phyloP scores from a whole-genome alignment of 2,797 vertebrate genomes.

The Mycteria americana region DNA sequence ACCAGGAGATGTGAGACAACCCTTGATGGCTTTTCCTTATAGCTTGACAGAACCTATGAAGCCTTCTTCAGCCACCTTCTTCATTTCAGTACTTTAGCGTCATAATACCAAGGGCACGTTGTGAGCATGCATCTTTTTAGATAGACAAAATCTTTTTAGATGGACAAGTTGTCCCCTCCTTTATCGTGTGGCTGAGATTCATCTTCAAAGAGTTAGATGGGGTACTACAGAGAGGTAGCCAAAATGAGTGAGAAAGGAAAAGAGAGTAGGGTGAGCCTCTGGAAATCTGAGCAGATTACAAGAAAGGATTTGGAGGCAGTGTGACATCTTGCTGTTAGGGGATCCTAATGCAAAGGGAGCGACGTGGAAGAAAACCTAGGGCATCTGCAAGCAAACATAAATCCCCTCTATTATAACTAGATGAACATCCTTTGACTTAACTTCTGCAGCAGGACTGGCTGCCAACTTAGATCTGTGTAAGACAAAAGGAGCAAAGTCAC shows the following conservation, averaged over 20 bases:
- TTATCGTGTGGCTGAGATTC: neutral
- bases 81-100: neutral
- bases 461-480: neutral
- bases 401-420: neutral
- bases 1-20: neutral
- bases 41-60: neutral
- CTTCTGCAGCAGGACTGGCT: neutral
- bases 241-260: neutral
- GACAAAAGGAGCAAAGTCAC: neutral
- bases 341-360: neutral
- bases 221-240: neutral
- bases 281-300: neutral
- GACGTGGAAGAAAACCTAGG: neutral
- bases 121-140: neutral
- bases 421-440: neutral
- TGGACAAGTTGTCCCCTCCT: neutral
- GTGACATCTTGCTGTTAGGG: neutral
- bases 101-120: accelerated
- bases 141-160: too few relatives aligned
- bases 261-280: neutral
- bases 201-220: neutral
- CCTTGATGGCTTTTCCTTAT: neutral
- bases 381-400: neutral
- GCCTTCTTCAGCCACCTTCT: neutral
- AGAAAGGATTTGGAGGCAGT: neutral